Percentiles rank a stretch among this genome's conserved stretches.
These are phyloP conservation scores for Laspeyria flexula DNA, from an alignment of 2,888 invertebrate genomes.

Conservation along the genomic window DNA sequence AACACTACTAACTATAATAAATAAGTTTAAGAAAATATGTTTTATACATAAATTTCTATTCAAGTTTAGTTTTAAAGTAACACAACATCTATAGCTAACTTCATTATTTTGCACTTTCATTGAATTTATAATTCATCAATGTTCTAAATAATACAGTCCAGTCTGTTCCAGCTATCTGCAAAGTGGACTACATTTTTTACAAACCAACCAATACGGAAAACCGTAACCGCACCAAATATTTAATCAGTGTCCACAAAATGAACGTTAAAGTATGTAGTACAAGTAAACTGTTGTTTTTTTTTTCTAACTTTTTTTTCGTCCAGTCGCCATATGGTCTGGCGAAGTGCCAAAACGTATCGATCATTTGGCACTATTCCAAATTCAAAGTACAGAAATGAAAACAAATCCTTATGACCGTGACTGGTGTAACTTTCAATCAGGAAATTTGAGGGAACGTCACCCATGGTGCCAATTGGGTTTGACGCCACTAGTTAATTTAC, in stretches of 20 bases:
- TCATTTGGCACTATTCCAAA: constrained; percentile 73
- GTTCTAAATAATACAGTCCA: no score
- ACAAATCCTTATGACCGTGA: constrained; percentile 54
- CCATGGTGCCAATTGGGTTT: constrained; percentile 20
- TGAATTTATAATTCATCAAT: no score
- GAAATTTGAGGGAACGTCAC: constrained; percentile 23
- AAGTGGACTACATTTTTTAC: neutral
- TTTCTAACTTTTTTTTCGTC: constrained; percentile 50
- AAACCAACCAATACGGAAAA: neutral
- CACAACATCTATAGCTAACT: no score
- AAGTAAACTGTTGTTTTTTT: constrained; percentile 49
- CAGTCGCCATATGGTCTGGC: constrained; percentile 71
- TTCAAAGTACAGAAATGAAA: constrained; percentile 70
- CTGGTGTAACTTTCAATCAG: constrained; percentile 41
- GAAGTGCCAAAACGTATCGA: constrained; percentile 69
- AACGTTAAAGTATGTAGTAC: constrained; percentile 53
- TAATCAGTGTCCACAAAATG: constrained; percentile 40
- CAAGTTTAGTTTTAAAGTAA: no score
- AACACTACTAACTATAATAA: no score
- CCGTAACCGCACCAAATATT: constrained; percentile 18
- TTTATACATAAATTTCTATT: no score
- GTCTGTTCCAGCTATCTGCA: neutral
- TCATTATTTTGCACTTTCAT: no score
- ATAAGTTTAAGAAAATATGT: no score
- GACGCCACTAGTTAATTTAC: constrained; percentile 4